Percentiles rank a stretch among this genome's conserved stretches.
These are phyloP conservation scores for Aurelia sp. DNA, from an alignment of 30 jellyfish, hydroid and myxozoan genomes.

Conservation along the genomic window DNA sequence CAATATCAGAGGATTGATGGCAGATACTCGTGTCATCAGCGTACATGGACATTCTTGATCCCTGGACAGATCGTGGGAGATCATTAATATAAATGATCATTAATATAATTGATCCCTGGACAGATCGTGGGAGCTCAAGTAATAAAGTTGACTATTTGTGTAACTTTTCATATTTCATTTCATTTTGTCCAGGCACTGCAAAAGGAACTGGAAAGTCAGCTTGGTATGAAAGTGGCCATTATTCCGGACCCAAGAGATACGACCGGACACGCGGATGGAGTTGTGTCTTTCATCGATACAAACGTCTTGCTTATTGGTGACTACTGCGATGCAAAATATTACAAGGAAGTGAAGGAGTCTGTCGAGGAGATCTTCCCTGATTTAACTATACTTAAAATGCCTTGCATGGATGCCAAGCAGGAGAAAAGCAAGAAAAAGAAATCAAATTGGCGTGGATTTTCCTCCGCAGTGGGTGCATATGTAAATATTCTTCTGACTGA, in stretches of 20 bases:
- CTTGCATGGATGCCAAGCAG: conserved; percentile 50
- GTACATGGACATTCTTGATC: no score
- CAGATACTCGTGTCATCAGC: no score
- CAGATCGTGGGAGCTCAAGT: no score
- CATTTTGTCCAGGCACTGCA: conserved; percentile 6
- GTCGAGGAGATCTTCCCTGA: conserved; percentile 56
- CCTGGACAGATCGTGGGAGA: no score
- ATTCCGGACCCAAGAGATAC: conserved; percentile 78
- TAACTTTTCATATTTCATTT: not conserved
- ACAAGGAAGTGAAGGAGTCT: conserved; percentile 52
- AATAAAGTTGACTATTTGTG: no score
- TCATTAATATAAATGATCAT: no score
- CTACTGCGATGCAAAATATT: conserved; percentile 53
- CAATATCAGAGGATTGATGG: no score
- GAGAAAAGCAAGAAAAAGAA: conserved; percentile 23
- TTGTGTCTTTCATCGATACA: conserved; percentile 68
- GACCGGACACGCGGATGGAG: conserved; percentile 80
- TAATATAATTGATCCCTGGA: no score
- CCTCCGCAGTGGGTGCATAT: conserved; percentile 63
- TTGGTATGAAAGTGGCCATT: conserved; percentile 63
- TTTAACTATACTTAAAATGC: conserved; percentile 45
- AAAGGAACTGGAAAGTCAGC: conserved; percentile 9
- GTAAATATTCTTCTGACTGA: conserved; percentile 66
- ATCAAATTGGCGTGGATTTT: conserved; percentile 60
- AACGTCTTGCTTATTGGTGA: conserved; percentile 59